Base-by-base conservation (phyloP, 2,797 vertebrate genomes). In the Rhynchotus rufescens region DNA sequence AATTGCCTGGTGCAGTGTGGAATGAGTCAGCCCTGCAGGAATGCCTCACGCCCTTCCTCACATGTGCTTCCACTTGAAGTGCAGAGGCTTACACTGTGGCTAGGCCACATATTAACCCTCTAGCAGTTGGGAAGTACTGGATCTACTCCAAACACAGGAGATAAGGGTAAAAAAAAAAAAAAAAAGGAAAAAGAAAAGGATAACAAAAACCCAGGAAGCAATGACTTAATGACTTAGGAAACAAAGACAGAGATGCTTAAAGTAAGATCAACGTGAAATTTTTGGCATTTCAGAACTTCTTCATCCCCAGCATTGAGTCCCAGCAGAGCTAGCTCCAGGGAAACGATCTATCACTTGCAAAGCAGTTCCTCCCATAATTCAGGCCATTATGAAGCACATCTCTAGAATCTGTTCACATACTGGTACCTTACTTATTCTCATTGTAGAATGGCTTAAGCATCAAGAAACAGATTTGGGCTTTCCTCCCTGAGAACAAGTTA, bases 11-110 rank as follows among this genome's bases (percentile, higher is more conserved):
- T 78, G 80, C 4, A 4, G 49, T 15, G 45, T 74, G 56, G 80
- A 75, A 56, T 72, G 71, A 93, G 66, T 90, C 52, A 77, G 68
- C 69, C 28, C 23, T 71, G 44, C 83, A 69, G 72, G 67, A 93
- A 86, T 54, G 45, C 75, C 38, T 93, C 66, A 60, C 56, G 52
- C 66, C 62, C 68, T 90, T 88, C 74, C 82, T 80, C 71, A 40
- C 2, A 3, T 26, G 64, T 42, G 42, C 21, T 42, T 83, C 42
- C 23, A 42, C 66, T 72, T 85, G 49, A 69, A 87, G 65, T 10
- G 23, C 36, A 7, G 12, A 78, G 79, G 49, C 42, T 45, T 80
- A 22, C 57, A 38, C 26, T 80, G 68, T 54, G 79, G 65, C 11
- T 38, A 47, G 67, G 38, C 34, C 64, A 30, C 22, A 28, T 51